Conservation (phyloP, 2,113 vertebrate genomes). For the Oryzias woworae region DNA sequence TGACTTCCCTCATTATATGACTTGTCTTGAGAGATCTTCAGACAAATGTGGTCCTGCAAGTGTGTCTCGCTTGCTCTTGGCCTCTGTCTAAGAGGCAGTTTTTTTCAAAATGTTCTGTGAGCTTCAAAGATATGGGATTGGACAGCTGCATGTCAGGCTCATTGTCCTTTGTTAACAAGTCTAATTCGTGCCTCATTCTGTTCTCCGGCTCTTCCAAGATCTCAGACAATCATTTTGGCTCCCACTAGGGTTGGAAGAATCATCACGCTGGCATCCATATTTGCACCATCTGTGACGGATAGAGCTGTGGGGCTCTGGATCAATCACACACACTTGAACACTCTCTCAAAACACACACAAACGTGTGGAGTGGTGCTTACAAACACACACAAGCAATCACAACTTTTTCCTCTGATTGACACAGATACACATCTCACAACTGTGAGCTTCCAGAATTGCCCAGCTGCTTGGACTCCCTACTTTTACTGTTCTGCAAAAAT, state of each 20-base stretch:
- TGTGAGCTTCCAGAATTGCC: not conserved
- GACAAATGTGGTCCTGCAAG: conserved; percentile 31
- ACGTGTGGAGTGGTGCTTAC: conserved; percentile 4
- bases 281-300: conserved; percentile 72
- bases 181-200: conserved; percentile 73
- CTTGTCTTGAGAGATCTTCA: conserved; percentile 46
- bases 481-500: not conserved
- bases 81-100: conserved; percentile 35
- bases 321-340: conserved; percentile 10
- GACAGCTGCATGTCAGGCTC: conserved; percentile 71
- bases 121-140: conserved; percentile 69
- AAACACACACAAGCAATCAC: not conserved
- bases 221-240: conserved; percentile 71
- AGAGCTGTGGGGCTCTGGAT: conserved; percentile 56
- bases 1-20: conserved; percentile 37
- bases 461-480: conserved; percentile 9
- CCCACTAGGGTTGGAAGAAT: conserved; percentile 68
- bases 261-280: conserved; percentile 68
- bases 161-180: conserved; percentile 75
- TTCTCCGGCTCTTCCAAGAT: conserved; percentile 69
- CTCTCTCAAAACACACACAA: conserved; percentile 2
- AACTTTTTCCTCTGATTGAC: conserved; percentile 3
- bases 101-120: conserved; percentile 54
- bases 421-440: conserved; percentile 18
- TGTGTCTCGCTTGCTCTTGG: conserved; percentile 54